Evolutionary conservation across 2,797 vertebrate genomes (phyloP), one percentile per base, ranked within the genome.

Genomic region (Muraenolepis orangiensis): DNA sequence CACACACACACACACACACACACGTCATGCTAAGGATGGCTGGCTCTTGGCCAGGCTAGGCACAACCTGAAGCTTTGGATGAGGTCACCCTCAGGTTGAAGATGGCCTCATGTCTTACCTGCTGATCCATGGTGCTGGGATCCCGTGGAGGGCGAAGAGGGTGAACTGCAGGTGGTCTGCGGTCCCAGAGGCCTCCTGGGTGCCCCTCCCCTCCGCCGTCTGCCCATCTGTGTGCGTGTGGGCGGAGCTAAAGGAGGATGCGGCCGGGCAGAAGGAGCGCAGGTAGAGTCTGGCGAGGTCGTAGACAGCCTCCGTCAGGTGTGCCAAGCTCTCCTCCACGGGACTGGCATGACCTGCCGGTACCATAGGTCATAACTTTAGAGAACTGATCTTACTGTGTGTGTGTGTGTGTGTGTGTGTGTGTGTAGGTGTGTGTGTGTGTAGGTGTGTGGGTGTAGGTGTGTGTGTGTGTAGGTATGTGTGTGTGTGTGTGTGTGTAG

Each of bases 131-230:
- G 78, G 85, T 86, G 92, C 79, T 18, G 94, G 93, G 90, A 99
- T 96, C 80, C 97, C 95, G 77, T 99, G 98, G 72, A 96, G 87
- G 51, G 96, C 96, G 85, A 96, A 98, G 81, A 99, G 77, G 69
- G 95, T 98, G 88, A 99, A 99, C 79, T 98, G 96, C 66, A 99
- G 95, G 80, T 98, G 96, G 80, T 99, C 96, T 6, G 94, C 92
- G 72, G 95, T 93, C 71, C 94, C 93, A n/a, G 94, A 96, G 0
- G 96, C 96, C 85, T 98, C 97, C 81, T 91, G 96, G 74, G 89
- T 89, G 78, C 71, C 87, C 73, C 71, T 91, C 8, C 30, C 92
- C 46, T 91, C 85, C 3, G 73, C 31, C 1, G 70, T 8, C 0
- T 87, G 85, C 0, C 74, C 74, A 0, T 87, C 80, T 1, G 73